Evolutionary conservation across 1,140 invertebrate genomes (phyloP), one percentile per base, ranked within the genome.

Genomic region (Hyposmocoma kahamanoa): DNA sequence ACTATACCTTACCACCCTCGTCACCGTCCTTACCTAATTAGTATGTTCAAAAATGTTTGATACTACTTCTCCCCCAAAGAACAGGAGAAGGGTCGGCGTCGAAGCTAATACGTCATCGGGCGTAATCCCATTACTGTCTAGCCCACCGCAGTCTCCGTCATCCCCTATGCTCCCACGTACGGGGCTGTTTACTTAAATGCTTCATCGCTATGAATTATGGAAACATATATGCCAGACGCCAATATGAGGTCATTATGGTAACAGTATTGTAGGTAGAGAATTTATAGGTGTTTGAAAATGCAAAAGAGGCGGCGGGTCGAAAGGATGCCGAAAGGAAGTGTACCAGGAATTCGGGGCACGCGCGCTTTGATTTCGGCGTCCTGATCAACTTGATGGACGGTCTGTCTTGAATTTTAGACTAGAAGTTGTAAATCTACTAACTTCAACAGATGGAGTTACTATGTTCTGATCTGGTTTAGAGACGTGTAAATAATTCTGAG

Each of bases 291-390:
- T 38, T 46, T 50, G 5, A 47, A 56, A 59, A 66, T 66, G 59
- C 59, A 69, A 66, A 69, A 47, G 50, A 61, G 46, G 42, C 30
- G 47, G 47, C 22, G 53, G 46, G 42, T 42, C 17, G 13, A 38
- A 20, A 28, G 42, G 47, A 59, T 44, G 53, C 53, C 34, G 42
- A 59, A 64, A 28, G 32, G 32, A 62, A 53, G 47, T 59, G 32
- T 42, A 47, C 41, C 38, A 36, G 41, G 43, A 19, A 74, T 61
- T 53, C 59, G 8, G 43, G 43, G 50, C 66, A 73, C 65, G 71
- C 62, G 50, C 59, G 53, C 61, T 69, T 69, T 67, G 67, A 69
- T 71, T 71, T 68, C 67, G 67, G 59, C 53, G 50, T 52, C 36
- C 54, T 54, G 59, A 67, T 64, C 65, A 58, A 66, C 46, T 56